Conservation (phyloP, 2,113 vertebrate genomes). For the Lycaon pictus region DNA sequence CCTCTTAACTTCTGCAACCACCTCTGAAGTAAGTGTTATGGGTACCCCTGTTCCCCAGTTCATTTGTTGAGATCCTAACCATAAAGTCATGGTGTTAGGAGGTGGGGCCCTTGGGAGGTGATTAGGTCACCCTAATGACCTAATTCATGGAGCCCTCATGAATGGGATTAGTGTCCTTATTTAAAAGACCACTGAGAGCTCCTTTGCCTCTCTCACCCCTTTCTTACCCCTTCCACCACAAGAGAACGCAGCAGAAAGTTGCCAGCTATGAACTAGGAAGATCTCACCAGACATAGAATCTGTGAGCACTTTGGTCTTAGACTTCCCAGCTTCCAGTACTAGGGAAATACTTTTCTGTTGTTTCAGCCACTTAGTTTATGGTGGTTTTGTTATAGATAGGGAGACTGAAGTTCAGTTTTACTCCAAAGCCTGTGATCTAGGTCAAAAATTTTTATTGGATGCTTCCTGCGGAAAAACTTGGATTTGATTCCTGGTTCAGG, state of each 20-base stretch:
- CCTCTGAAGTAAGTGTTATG: not conserved
- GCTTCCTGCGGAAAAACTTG: not conserved
- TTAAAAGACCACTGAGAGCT: not conserved
- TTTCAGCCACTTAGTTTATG: not conserved
- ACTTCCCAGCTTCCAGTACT: not conserved
- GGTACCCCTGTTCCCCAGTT: not conserved
- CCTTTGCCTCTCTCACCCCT: not conserved
- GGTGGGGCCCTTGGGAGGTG: not conserved
- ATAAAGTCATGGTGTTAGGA: not conserved
- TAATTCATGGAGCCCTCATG: not conserved
- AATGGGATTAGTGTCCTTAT: not conserved
- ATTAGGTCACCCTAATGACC: no score
- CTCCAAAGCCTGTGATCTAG: not conserved
- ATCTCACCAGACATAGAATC: not conserved
- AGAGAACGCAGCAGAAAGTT: not conserved
- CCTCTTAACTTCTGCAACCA: not conserved
- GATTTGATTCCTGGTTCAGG: not conserved
- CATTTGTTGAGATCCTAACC: not conserved
- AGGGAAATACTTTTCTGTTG: not conserved
- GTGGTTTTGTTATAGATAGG: not conserved
- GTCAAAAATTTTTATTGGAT: not conserved
- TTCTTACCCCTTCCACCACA: not conserved
- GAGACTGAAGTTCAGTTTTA: not conserved
- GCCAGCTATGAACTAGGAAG: not conserved
- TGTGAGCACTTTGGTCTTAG: no score